Percentiles rank a stretch among this genome's conserved stretches.
These are phyloP conservation scores for Apamea sordens DNA, from an alignment of 2,888 invertebrate species.

Conservation along the genomic window DNA sequence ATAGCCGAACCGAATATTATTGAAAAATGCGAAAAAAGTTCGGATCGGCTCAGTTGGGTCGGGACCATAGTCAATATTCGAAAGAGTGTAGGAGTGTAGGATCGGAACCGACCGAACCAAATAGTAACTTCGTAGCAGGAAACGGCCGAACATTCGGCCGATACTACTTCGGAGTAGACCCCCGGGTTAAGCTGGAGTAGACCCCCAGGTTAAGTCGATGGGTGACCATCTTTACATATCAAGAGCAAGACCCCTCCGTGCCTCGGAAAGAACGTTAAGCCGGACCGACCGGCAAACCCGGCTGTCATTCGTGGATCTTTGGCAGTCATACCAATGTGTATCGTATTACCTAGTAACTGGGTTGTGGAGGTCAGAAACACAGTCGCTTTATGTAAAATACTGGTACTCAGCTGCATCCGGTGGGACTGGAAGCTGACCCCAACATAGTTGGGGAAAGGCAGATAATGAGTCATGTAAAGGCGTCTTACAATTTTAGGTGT, in stretches of 20 bases:
- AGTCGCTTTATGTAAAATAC: neutral
- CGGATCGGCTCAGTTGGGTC: too few species aligned
- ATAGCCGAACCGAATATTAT: too few species aligned
- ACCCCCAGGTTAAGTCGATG: too few species aligned
- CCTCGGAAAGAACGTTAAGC: neutral
- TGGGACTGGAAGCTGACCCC: neutral
- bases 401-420: neutral
- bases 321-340: neutral
- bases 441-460: neutral
- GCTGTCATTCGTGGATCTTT: neutral
- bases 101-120: too few species aligned
- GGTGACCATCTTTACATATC: neutral
- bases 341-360: neutral
- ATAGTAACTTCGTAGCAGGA: too few species aligned
- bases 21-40: too few species aligned
- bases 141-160: too few species aligned
- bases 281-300: too few species aligned
- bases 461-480: neutral
- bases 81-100: too few species aligned
- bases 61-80: too few species aligned
- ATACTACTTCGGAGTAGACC: too few species aligned
- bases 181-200: too few species aligned
- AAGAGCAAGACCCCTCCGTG: neutral
- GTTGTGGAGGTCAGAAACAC: neutral
- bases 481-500: conserved; percentile 16